A percentile compares a stretch with the other conserved stretches of the same genome.
phyloP scores from a whole-genome alignment of 2,797 vertebrate species.

The Hipposideros larvatus region DNA sequence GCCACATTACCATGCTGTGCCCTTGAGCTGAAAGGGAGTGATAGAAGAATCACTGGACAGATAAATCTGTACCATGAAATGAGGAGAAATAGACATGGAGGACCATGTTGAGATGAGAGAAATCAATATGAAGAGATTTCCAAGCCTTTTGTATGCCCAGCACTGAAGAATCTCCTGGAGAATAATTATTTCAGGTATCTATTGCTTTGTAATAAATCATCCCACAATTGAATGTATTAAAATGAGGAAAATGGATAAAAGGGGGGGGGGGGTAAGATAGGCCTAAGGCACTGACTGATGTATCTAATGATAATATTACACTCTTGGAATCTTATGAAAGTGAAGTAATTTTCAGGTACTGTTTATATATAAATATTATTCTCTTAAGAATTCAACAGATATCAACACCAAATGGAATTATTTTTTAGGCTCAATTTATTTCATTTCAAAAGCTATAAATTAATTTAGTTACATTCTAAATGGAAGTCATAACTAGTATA shows the following conservation, averaged over 20 bases:
- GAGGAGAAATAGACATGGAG: not conserved
- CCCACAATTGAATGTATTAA: not conserved
- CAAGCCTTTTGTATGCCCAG: not conserved
- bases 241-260: not conserved
- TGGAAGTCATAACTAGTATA: not conserved
- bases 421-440: slow-evolving; percentile 49
- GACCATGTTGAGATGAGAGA: not conserved
- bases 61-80: not conserved
- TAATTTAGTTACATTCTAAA: slow-evolving; percentile 61
- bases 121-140: not conserved
- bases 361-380: slow-evolving; percentile 55
- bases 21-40: not conserved
- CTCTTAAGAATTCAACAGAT: slow-evolving; percentile 53
- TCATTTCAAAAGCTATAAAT: slow-evolving; percentile 44
- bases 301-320: not conserved
- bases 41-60: not conserved
- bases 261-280: not conserved
- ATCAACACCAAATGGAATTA: slow-evolving; percentile 30
- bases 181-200: not conserved
- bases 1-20: not conserved
- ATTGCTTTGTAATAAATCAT: not conserved
- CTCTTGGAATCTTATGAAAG: slow-evolving; percentile 16
- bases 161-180: not conserved
- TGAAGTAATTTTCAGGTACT: slow-evolving; percentile 13
- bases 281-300: not conserved